phyloP scores from a whole-genome alignment of 2,797 vertebrate genomes.

The Falco cherrug region DNA sequence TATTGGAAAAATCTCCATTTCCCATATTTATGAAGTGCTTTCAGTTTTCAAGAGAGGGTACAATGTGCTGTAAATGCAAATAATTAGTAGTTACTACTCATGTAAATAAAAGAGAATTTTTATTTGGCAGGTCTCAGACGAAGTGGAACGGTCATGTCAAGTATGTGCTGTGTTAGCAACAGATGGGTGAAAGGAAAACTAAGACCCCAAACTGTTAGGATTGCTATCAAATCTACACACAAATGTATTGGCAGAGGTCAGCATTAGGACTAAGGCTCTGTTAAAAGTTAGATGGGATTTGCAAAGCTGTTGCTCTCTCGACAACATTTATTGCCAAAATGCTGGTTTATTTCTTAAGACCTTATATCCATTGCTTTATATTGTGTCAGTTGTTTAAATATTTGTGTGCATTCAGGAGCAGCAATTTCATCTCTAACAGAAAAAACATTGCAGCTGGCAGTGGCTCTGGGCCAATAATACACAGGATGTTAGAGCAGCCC shows the following conservation, averaged over 20 bases:
- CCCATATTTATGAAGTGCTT: neutral
- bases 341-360: neutral
- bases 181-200: neutral
- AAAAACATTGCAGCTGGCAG: constrained; percentile 54
- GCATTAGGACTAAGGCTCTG: neutral
- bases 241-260: neutral
- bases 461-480: constrained; percentile 56
- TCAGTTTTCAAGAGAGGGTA: neutral
- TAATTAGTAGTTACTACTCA: neutral
- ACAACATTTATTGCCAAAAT: neutral
- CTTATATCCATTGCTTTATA: neutral
- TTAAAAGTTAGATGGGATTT: neutral
- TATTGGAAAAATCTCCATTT: neutral
- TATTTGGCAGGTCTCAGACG: neutral
- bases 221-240: neutral
- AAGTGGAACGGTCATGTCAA: neutral
- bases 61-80: neutral
- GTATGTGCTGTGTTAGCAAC: neutral
- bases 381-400: neutral
- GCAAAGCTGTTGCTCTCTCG: neutral
- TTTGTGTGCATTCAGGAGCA: neutral
- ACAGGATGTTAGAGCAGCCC: constrained; percentile 52
- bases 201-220: neutral
- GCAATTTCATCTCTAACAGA: constrained; percentile 13
- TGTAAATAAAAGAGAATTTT: neutral